These are phyloP conservation scores for Drosophila prosaltans DNA, from an alignment of 1,140 invertebrate genomes.

Conservation along the genomic window DNA sequence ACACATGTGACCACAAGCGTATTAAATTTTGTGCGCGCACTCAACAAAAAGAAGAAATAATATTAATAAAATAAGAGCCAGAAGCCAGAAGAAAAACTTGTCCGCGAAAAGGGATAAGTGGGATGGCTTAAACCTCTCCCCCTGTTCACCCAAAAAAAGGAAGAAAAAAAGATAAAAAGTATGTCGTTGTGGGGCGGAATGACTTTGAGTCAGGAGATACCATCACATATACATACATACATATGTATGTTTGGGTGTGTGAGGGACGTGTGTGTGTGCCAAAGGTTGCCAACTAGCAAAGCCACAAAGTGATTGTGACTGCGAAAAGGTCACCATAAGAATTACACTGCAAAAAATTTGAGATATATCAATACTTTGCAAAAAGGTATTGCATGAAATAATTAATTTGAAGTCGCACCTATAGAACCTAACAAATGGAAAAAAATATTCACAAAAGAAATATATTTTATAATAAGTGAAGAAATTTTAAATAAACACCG, in stretches of 20 bases:
- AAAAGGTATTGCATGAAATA: no score
- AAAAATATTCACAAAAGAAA: no score
- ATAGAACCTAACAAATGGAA: no score
- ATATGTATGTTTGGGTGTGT: conserved; percentile 2
- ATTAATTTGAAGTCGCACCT: no score
- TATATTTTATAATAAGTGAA: no score
- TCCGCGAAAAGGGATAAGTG: conserved; percentile 8
- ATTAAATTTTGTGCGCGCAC: conserved; percentile 71
- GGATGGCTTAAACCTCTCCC: conserved; percentile 28
- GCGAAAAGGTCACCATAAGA: conserved; percentile 53
- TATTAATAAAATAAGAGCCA: conserved; percentile 30
- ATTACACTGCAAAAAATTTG: conserved; percentile 34
- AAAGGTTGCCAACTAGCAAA: conserved; percentile 70
- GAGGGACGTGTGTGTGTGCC: conserved; percentile 30
- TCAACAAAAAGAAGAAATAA: conserved; percentile 44
- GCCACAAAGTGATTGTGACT: conserved; percentile 65
- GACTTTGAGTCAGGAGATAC: background rate
- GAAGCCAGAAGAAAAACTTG: conserved; percentile 41
- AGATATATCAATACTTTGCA: no score
- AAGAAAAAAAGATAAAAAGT: conserved; percentile 16
- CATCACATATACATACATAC: background rate
- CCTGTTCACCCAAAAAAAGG: conserved; percentile 17
- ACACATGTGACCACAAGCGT: conserved; percentile 81
- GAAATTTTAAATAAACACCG: no score
- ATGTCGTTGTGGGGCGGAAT: background rate